phyloP scores from a whole-genome alignment of 2,797 vertebrate genomes.

The Taeniopygia guttata region DNA sequence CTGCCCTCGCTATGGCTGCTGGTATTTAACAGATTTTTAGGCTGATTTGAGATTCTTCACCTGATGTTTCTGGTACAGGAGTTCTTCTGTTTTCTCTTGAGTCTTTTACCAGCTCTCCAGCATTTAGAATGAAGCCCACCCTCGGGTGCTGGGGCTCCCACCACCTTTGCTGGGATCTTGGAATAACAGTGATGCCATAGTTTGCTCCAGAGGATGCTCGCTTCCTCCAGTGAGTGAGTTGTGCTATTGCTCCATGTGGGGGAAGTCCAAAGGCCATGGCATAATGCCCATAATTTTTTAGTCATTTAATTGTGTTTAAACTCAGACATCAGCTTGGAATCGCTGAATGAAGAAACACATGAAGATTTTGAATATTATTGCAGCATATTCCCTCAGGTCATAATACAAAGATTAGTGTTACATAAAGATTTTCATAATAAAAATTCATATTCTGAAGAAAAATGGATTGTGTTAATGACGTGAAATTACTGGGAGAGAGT shows the following conservation, averaged over 20 bases:
- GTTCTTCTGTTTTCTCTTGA: not conserved
- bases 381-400: not conserved
- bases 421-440: constrained; percentile 12
- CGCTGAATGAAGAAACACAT: constrained; percentile 12
- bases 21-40: not conserved
- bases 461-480: not conserved
- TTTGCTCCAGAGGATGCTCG: not conserved
- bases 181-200: accelerated
- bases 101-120: not conserved
- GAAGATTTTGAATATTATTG: constrained; percentile 23
- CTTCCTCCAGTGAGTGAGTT: not conserved
- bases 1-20: not conserved
- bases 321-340: not conserved
- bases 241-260: not conserved
- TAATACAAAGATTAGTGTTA: constrained; percentile 27
- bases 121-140: not conserved
- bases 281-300: not conserved
- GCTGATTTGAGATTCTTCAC: not conserved
- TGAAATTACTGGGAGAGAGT: not conserved
- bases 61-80: not conserved
- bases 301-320: not conserved
- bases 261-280: not conserved
- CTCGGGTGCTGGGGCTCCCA: not conserved
- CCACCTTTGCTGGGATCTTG: not conserved
- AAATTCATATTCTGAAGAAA: constrained; percentile 36